phyloP scores from a whole-genome alignment of 92 coral and sea anemone species.

The Phenganax marumi region DNA sequence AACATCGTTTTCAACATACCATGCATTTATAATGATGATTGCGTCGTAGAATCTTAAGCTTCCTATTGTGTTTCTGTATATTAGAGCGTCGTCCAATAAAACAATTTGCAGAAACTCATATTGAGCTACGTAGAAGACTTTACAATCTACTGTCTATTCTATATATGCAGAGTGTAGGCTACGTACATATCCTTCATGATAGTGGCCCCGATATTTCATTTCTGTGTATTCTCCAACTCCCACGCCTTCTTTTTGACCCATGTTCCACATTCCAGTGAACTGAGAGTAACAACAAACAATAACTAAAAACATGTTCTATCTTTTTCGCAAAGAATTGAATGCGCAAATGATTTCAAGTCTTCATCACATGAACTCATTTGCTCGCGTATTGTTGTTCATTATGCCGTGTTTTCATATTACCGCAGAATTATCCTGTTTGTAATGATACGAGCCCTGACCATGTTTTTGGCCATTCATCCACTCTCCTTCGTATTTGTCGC shows the following conservation, averaged over 20 bases:
- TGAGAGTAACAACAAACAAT: not conserved
- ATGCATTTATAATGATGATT: too few species aligned
- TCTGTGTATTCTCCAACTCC: constrained; percentile 11
- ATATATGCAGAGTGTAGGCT: not conserved
- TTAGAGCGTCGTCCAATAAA: too few species aligned
- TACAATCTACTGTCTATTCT: too few species aligned
- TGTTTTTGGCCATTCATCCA: constrained; percentile 30
- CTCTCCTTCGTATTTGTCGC: constrained; percentile 44
- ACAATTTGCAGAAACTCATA: too few species aligned
- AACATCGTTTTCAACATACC: too few species aligned
- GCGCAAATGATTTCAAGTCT: not conserved
- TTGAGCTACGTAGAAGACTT: too few species aligned
- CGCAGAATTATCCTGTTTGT: not conserved
- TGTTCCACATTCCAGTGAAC: constrained; percentile 39
- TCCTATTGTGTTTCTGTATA: too few species aligned
- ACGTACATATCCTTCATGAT: constrained; percentile 28
- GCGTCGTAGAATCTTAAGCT: too few species aligned
- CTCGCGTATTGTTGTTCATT: not conserved
- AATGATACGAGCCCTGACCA: constrained; percentile 23
- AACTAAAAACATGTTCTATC: not conserved
- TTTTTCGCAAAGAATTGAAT: not conserved
- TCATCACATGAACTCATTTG: not conserved
- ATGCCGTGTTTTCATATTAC: not conserved
- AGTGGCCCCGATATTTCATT: constrained; percentile 16
- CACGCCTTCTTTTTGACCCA: constrained; percentile 28